phyloP scores from a whole-genome alignment of 2,113 vertebrate species.

The Sturnira hondurensis region DNA sequence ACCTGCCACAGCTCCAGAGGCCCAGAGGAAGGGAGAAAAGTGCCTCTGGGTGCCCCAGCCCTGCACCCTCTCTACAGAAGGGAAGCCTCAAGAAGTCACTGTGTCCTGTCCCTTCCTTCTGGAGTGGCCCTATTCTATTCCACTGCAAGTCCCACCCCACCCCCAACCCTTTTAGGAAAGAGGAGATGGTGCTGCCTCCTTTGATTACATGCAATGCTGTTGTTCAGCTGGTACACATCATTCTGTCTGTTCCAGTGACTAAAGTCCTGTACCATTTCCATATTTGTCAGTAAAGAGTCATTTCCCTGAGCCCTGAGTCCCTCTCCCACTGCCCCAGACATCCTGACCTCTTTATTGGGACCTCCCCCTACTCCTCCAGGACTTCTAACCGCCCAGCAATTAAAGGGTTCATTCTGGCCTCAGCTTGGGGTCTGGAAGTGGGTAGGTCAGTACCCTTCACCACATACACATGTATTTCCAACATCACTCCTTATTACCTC shows the following conservation, averaged over 20 bases:
- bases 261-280: background rate
- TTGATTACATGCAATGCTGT: too few relatives aligned
- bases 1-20: background rate
- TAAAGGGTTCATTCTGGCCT: background rate
- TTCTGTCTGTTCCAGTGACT: background rate
- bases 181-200: background rate
- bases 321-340: background rate
- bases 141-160: background rate
- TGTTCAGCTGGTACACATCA: rapidly evolving
- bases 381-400: background rate
- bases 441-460: background rate
- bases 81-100: background rate
- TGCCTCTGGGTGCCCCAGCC: background rate
- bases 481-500: background rate
- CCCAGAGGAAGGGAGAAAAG: background rate
- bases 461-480: background rate
- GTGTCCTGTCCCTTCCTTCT: background rate
- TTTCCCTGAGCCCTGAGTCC: background rate
- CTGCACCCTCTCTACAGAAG: background rate
- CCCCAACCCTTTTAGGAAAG: background rate
- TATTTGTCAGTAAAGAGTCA: background rate
- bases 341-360: background rate
- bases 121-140: background rate
- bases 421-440: background rate
- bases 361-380: rapidly evolving